Evolutionary conservation across 2,113 vertebrate genomes (phyloP).

Genomic region (Ardeotis arabs): DNA sequence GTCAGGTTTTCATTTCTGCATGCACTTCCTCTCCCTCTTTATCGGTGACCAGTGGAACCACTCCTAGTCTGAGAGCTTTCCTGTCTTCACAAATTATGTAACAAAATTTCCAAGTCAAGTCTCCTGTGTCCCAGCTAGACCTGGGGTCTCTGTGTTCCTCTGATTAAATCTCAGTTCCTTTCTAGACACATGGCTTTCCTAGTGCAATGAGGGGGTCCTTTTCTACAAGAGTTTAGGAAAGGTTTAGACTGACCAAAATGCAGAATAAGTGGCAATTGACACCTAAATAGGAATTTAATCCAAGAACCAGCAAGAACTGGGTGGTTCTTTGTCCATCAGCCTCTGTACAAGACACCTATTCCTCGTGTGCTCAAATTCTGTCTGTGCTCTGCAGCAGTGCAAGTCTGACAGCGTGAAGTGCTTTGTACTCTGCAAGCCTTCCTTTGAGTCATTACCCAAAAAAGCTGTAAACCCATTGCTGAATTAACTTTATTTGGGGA

Average conservation of each 20-base stretch:
- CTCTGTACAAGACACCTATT: accelerated
- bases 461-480: background rate
- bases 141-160: too few relatives aligned
- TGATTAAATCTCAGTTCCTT: background rate
- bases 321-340: background rate
- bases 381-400: background rate
- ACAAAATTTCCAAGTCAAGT: background rate
- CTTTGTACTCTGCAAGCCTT: background rate
- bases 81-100: background rate
- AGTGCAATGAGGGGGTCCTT: background rate
- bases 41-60: background rate
- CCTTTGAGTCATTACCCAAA: background rate
- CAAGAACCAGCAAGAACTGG: background rate
- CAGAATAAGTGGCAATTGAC: background rate
- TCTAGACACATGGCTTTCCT: background rate
- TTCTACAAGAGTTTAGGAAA: background rate
- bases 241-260: background rate
- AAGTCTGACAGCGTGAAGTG: background rate
- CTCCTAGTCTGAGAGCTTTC: background rate
- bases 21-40: background rate
- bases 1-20: background rate
- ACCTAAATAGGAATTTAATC: background rate
- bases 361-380: background rate
- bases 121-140: background rate
- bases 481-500: background rate